Evolutionary conservation across 2,113 vertebrate genomes (phyloP).

Genomic region (Myrmecophaga tridactyla): DNA sequence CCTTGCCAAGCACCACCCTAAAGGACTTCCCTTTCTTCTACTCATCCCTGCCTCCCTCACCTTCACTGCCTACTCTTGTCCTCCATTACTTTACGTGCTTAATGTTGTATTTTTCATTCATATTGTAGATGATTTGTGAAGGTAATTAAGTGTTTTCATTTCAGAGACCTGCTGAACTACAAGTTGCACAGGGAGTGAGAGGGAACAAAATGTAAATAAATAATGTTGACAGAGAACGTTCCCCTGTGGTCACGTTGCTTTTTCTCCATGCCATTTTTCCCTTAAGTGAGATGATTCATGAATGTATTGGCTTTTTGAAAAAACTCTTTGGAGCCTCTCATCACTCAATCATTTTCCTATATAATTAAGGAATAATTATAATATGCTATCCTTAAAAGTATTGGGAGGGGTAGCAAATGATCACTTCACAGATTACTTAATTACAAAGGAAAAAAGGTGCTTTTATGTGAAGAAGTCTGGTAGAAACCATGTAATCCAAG

Average conservation of each 20-base stretch:
- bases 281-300: not conserved
- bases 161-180: not conserved
- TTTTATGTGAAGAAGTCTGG: not conserved
- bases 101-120: not conserved
- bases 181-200: not conserved
- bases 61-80: not conserved
- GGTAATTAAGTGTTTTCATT: not conserved
- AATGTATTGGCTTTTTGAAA: not conserved
- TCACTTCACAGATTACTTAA: not conserved
- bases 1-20: not conserved
- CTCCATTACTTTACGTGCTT: not conserved
- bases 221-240: not conserved
- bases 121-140: not conserved
- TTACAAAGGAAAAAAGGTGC: not conserved
- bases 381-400: not conserved
- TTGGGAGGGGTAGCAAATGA: not conserved
- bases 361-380: not conserved
- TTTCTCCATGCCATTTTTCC: not conserved
- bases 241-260: not conserved
- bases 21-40: not conserved
- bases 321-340: not conserved
- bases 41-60: not conserved
- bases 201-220: not conserved
- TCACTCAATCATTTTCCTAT: not conserved
- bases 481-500: not conserved